Conservation (phyloP, 2,113 vertebrate genomes). For the Kryptolebias marmoratus region DNA sequence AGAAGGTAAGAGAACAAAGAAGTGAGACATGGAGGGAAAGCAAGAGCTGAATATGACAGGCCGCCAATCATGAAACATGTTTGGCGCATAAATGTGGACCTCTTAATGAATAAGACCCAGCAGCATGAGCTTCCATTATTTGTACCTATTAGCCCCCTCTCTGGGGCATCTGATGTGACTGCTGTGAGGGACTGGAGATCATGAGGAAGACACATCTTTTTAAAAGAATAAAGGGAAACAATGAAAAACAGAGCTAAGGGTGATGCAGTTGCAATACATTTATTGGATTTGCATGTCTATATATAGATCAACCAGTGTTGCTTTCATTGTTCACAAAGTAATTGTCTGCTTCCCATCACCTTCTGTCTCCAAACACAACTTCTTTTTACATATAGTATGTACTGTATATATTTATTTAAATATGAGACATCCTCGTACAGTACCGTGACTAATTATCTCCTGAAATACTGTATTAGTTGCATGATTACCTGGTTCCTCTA, state of each 20-base stretch:
- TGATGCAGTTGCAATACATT: not conserved
- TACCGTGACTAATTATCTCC: conserved; percentile 76
- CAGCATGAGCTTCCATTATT: conserved; percentile 60
- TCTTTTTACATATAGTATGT: conserved; percentile 10
- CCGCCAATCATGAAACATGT: conserved; percentile 55
- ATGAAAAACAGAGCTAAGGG: conserved; percentile 11
- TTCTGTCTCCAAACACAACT: not conserved
- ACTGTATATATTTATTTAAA: conserved; percentile 14
- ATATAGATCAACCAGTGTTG: not conserved
- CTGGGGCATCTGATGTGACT: conserved; percentile 45
- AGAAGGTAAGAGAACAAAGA: conserved; percentile 24
- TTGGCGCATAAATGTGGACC: conserved; percentile 30
- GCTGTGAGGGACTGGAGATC: conserved; percentile 29
- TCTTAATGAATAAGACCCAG: conserved; percentile 69
- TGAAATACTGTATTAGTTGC: conserved; percentile 78
- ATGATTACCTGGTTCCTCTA: conserved; percentile 78
- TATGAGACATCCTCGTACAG: conserved; percentile 47
- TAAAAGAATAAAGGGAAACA: conserved; percentile 9
- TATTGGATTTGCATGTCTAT: not conserved
- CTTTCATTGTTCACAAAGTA: not conserved
- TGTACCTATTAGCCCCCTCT: conserved; percentile 72
- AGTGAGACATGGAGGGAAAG: conserved; percentile 39
- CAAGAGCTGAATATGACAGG: conserved; percentile 11
- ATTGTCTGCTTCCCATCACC: not conserved
- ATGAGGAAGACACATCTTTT: not conserved